Evolutionary conservation across 1,140 invertebrate species (phyloP).

Genomic region (Drosophila orosa): DNA sequence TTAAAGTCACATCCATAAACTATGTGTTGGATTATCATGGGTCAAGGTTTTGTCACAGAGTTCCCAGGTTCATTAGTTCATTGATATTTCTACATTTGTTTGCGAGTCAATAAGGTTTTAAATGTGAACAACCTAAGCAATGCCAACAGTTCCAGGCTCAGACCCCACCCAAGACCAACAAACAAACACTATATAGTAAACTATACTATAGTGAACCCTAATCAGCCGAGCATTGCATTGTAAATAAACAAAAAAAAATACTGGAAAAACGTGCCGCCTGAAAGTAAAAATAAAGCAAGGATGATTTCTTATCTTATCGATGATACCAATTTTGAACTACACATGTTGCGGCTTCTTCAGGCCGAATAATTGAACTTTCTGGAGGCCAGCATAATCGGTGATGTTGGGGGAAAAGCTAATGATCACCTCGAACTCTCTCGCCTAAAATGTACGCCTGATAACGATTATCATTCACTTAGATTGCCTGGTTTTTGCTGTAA

Average conservation of each 20-base stretch:
- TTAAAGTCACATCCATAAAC: not conserved
- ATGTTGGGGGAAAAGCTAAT: conserved; percentile 16
- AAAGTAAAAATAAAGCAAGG: not conserved
- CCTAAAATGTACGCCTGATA: conserved; percentile 21
- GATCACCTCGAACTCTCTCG: conserved; percentile 36
- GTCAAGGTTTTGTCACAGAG: conserved; percentile 11
- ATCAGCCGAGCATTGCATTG: conserved; percentile 19
- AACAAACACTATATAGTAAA: conserved; percentile 25
- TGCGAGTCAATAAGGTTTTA: conserved; percentile 22
- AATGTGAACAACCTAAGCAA: conserved; percentile 38
- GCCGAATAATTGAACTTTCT: conserved; percentile 11
- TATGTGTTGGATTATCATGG: conserved; percentile 8
- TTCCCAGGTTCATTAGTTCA: conserved; percentile 32
- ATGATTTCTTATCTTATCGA: conserved; percentile 27
- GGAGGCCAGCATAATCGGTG: conserved; percentile 17
- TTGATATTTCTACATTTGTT: conserved; percentile 37
- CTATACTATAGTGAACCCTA: conserved; percentile 15
- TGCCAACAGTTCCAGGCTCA: conserved; percentile 16
- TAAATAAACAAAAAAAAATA: conserved; percentile 18
- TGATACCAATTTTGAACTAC: conserved; percentile 19
- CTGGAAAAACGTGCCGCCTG: conserved; percentile 15
- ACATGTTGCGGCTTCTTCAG: conserved; percentile 40
- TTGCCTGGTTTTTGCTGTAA: conserved; percentile 23
- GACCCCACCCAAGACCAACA: conserved; percentile 1
- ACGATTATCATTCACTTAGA: conserved; percentile 35